Conservation (phyloP, 2,888 invertebrate species). For the Tinea semifulvella region DNA sequence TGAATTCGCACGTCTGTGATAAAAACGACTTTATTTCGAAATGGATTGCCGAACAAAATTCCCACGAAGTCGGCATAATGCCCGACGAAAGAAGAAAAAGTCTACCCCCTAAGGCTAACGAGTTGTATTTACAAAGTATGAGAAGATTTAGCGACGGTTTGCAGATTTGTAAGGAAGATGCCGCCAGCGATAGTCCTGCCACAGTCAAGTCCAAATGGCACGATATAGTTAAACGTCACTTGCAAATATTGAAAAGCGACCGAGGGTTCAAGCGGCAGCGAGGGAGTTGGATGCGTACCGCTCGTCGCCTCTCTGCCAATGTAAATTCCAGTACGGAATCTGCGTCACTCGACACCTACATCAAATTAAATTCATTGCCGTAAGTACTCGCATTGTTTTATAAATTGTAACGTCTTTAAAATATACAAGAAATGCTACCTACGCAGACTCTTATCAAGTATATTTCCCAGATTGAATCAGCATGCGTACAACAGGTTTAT, state of each 20-base stretch:
- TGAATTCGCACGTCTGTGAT: constrained; percentile 61
- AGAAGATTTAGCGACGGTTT: constrained; percentile 59
- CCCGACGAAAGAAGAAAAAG: constrained; percentile 58
- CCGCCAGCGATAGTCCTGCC: constrained; percentile 59
- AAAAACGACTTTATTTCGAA: constrained; percentile 64
- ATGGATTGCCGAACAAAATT: constrained; percentile 63
- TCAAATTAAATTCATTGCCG: constrained; percentile 58
- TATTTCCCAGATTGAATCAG: too few species aligned
- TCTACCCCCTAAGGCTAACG: constrained; percentile 61
- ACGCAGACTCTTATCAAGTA: too few species aligned
- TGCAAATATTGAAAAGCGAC: constrained; percentile 54
- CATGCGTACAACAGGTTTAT: too few species aligned
- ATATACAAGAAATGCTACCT: too few species aligned
- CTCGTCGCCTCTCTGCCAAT: constrained; percentile 45
- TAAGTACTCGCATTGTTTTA: constrained; percentile 35
- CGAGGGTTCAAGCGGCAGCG: constrained; percentile 57
- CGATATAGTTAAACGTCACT: constrained; percentile 59
- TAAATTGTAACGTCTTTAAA: too few species aligned
- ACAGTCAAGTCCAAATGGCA: constrained; percentile 64
- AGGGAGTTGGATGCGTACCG: constrained; percentile 58
- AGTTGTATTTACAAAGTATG: constrained; percentile 58
- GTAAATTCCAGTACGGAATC: constrained; percentile 38
- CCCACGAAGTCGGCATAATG: constrained; percentile 48
- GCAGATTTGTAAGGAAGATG: constrained; percentile 62
- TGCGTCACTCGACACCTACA: constrained; percentile 46